These are phyloP conservation scores for Alca torda DNA, from an alignment of 2,797 vertebrate species.

Conservation along the genomic window DNA sequence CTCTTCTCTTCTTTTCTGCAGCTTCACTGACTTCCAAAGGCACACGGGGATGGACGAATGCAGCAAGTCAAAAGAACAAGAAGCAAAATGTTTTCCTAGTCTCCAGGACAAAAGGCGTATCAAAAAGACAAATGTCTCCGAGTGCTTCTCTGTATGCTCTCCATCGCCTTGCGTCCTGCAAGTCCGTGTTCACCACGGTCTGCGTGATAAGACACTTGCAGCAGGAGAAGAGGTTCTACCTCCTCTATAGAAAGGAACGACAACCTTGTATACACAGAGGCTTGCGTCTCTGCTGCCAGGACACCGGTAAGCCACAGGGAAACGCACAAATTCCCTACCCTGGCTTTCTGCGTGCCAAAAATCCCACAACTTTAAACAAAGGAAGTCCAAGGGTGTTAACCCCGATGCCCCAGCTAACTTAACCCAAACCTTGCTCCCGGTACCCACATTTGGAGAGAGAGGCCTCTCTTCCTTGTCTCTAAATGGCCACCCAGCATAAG, in stretches of 20 bases:
- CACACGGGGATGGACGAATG: not conserved
- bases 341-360: not conserved
- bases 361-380: slow-evolving; percentile 16
- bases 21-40: not conserved
- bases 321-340: not conserved
- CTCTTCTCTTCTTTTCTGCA: not conserved
- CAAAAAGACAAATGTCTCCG: not conserved
- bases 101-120: not conserved
- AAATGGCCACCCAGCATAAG: slow-evolving; percentile 20
- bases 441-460: not conserved
- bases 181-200: fast-evolving
- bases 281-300: not conserved
- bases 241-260: not conserved
- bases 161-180: not conserved
- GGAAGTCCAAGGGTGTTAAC: slow-evolving; percentile 39
- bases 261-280: not conserved
- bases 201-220: not conserved
- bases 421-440: not conserved
- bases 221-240: not conserved
- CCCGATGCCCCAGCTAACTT: not conserved
- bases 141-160: not conserved
- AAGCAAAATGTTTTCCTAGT: not conserved
- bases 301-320: not conserved
- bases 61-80: not conserved
- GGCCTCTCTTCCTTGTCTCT: slow-evolving; percentile 13